Conservation (phyloP, 2,797 vertebrate species). For the Sebastes steindachneri region DNA sequence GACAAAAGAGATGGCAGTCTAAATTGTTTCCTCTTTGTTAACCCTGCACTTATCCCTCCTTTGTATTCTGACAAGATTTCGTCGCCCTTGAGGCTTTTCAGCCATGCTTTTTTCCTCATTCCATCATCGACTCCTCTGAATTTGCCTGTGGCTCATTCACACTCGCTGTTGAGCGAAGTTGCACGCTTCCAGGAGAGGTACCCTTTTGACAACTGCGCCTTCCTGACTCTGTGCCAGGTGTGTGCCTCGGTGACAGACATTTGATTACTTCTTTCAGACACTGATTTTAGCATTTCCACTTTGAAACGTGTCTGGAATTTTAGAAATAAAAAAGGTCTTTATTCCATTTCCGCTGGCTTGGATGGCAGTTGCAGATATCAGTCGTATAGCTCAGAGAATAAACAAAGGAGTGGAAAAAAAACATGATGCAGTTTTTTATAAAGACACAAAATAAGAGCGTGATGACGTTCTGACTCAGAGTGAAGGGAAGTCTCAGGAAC, state of each 20-base stretch:
- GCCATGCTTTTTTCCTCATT: constrained; percentile 10
- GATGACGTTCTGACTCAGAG: background rate
- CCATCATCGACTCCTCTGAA: constrained; percentile 19
- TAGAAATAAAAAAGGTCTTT: background rate
- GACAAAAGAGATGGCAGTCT: constrained; percentile 38
- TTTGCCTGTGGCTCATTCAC: constrained; percentile 32
- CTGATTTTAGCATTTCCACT: constrained; percentile 21
- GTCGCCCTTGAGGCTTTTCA: constrained; percentile 38
- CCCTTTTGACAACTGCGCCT: constrained; percentile 43
- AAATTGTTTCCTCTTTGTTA: constrained; percentile 46
- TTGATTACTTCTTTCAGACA: constrained; percentile 34
- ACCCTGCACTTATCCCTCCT: constrained; percentile 34
- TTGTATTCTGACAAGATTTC: constrained; percentile 45
- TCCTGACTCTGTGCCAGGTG: constrained; percentile 24
- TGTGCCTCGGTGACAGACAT: constrained; percentile 37
- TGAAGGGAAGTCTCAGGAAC: background rate
- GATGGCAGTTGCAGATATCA: background rate
- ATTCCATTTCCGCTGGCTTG: background rate
- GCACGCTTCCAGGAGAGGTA: constrained; percentile 42
- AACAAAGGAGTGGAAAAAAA: background rate
- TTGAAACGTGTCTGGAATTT: constrained; percentile 25
- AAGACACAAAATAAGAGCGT: background rate
- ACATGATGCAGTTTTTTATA: background rate
- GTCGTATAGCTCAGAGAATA: background rate
- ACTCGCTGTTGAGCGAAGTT: constrained; percentile 9